A percentile compares a stretch with the other conserved stretches of the same genome.
Conservation (phyloP, 2,113 vertebrate species). For the Grus americana region DNA sequence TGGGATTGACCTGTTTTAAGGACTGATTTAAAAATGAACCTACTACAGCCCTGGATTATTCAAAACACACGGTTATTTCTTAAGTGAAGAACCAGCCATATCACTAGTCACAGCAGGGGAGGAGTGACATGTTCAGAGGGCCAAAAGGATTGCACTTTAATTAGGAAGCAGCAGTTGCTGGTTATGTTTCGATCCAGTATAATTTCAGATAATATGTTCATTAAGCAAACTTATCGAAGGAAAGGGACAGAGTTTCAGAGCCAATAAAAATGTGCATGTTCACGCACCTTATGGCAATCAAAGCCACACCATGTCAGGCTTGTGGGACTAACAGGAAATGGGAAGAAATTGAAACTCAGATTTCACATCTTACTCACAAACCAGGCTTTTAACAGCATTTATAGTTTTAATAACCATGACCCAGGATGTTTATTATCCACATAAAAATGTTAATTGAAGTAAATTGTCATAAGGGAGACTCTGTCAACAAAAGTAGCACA, state of each 20-base stretch:
- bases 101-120: background rate
- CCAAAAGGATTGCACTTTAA: background rate
- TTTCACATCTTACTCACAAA: background rate
- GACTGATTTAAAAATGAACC: background rate
- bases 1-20: background rate
- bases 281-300: background rate
- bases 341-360: background rate
- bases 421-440: background rate
- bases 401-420: background rate
- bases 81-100: background rate
- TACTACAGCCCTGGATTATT: background rate
- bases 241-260: background rate
- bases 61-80: background rate
- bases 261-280: background rate
- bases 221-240: background rate
- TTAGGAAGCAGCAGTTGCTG: background rate
- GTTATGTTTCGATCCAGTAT: background rate
- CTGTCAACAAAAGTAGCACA: background rate
- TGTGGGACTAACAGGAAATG: background rate
- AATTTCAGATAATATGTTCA: background rate
- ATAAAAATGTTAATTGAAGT: background rate
- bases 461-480: background rate
- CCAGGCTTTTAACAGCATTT: background rate
- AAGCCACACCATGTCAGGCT: background rate
- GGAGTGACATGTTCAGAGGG: background rate